A percentile compares a stretch with the other conserved stretches of the same genome.
Conservation (phyloP, 2,797 vertebrate genomes). For the Hemitrygon akajei region DNA sequence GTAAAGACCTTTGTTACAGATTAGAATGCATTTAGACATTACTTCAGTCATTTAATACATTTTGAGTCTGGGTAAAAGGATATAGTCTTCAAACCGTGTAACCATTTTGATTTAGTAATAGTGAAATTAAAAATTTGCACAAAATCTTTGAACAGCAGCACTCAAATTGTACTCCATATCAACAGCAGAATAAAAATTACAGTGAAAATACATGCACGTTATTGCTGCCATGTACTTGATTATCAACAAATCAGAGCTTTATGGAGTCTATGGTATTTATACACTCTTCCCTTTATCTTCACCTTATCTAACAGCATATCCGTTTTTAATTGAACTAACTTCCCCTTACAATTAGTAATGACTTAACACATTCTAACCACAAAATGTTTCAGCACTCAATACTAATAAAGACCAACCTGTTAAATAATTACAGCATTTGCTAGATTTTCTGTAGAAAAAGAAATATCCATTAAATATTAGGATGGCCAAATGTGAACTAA, state of each 20-base stretch:
- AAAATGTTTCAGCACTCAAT: background rate
- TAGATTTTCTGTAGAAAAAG: background rate
- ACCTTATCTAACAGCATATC: background rate
- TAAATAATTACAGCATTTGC: background rate
- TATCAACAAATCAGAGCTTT: background rate
- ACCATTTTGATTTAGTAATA: no score
- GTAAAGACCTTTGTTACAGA: background rate
- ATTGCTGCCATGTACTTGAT: background rate
- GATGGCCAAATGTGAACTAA: background rate
- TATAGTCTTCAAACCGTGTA: background rate
- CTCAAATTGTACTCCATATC: background rate
- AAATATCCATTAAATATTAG: background rate
- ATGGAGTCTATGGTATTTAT: background rate
- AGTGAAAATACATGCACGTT: background rate
- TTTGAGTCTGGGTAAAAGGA: background rate
- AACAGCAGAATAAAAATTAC: background rate
- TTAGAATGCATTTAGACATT: background rate
- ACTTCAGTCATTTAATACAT: background rate
- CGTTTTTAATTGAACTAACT: background rate
- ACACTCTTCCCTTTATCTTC: background rate
- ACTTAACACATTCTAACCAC: background rate
- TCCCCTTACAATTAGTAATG: background rate
- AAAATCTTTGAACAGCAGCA: background rate
- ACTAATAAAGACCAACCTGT: background rate
- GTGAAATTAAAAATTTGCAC: background rate